These are phyloP conservation scores for Macropus fuliginosus DNA, from an alignment of 2,797 vertebrate species.

Conservation along the genomic window DNA sequence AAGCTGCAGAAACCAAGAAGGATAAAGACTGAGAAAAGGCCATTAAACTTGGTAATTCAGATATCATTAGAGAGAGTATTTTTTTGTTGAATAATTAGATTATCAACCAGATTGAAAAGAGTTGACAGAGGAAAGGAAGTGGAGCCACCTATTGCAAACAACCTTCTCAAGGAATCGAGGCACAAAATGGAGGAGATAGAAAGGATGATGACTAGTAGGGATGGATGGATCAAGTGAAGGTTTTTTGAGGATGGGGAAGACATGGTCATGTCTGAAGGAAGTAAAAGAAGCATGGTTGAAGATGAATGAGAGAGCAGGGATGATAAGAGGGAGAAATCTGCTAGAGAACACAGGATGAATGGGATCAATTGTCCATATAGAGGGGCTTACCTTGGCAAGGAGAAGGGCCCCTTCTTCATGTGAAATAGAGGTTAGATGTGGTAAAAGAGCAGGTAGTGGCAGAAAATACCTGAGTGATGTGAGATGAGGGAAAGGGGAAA, in stretches of 20 bases:
- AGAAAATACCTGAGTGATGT: background rate
- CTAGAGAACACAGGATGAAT: background rate
- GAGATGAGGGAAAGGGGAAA: background rate
- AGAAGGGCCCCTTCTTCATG: background rate
- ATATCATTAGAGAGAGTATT: background rate
- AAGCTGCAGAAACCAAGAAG: background rate
- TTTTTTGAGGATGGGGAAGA: background rate
- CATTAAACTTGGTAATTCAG: background rate
- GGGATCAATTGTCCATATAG: background rate
- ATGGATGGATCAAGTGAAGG: background rate
- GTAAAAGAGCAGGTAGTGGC: background rate
- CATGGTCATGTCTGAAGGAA: background rate
- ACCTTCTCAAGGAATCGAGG: background rate
- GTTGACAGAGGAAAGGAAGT: background rate
- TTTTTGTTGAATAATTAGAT: background rate
- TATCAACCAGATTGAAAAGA: background rate
- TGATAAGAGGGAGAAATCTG: background rate
- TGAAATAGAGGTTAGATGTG: background rate
- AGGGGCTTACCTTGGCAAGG: background rate
- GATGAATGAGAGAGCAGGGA: background rate
- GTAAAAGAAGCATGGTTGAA: background rate
- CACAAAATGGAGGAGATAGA: background rate
- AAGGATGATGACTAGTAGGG: background rate
- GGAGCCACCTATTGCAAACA: background rate
- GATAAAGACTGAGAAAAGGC: background rate